Conservation (phyloP, 2,113 vertebrate genomes). For the Oreochromis niloticus region DNA sequence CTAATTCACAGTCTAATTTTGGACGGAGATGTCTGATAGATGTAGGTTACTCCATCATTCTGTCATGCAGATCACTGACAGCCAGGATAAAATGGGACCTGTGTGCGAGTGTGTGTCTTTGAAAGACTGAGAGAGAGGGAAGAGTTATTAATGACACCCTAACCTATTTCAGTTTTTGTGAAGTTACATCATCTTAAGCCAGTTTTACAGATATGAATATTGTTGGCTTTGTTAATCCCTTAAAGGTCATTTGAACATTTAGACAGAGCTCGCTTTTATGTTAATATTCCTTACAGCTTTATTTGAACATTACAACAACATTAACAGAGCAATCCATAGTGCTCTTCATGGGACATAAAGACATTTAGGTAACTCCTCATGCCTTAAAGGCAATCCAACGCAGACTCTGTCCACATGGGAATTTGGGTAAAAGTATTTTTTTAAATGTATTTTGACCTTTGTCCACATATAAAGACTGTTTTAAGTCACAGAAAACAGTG, state of each 20-base stretch:
- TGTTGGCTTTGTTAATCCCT: not conserved
- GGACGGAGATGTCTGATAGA: not conserved
- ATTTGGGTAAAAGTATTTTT: not conserved
- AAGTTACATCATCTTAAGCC: not conserved
- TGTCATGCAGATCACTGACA: not conserved
- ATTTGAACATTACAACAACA: not conserved
- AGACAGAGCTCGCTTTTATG: not conserved
- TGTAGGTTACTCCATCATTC: not conserved
- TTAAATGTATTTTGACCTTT: not conserved
- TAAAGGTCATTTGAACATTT: not conserved
- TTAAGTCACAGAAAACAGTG: not conserved
- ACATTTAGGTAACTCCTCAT: not conserved
- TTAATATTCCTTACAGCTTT: not conserved
- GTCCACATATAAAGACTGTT: not conserved
- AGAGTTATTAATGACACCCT: not conserved
- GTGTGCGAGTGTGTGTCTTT: not conserved
- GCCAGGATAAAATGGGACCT: not conserved
- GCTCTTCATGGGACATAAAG: not conserved
- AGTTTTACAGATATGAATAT: not conserved
- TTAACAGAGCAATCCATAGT: not conserved
- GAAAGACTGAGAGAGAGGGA: not conserved
- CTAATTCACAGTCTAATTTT: not conserved
- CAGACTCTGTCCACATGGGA: not conserved
- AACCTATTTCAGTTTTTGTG: not conserved
- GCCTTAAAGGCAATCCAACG: not conserved